phyloP scores from a whole-genome alignment of 2,113 vertebrate species.

The Tympanuchus pallidicinctus region DNA sequence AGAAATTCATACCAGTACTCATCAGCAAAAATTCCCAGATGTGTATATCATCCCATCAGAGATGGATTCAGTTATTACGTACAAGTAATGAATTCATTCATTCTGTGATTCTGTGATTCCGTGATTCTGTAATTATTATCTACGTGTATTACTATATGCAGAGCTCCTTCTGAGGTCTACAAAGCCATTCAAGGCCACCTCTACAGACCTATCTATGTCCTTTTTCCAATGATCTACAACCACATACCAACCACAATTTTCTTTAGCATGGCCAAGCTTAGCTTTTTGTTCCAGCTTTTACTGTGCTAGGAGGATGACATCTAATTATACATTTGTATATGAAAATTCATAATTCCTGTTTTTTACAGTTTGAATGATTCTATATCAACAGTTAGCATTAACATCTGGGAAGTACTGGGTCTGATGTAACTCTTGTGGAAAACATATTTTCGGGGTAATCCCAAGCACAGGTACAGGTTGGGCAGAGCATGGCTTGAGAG shows the following conservation, averaged over 20 bases:
- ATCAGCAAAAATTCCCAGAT: background rate
- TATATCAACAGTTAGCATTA: background rate
- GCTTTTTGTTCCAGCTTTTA: background rate
- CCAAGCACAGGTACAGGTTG: too few relatives aligned
- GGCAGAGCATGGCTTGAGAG: too few relatives aligned
- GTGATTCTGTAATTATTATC: background rate
- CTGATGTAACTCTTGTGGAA: background rate
- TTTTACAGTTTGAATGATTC: background rate
- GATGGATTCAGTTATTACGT: background rate
- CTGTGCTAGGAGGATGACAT: background rate
- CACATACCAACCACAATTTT: fast-evolving
- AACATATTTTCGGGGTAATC: too few relatives aligned
- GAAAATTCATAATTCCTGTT: background rate
- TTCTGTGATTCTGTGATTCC: too few relatives aligned
- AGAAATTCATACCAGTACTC: background rate
- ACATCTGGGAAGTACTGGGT: background rate
- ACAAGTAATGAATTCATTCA: background rate
- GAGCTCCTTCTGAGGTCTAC: background rate
- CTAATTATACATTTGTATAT: background rate
- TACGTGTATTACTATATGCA: background rate
- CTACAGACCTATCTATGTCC: background rate
- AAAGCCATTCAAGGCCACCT: too few relatives aligned
- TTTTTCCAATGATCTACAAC: background rate
- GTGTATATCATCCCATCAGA: background rate
- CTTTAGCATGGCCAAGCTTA: background rate